Percentiles rank a stretch among this genome's conserved stretches.
Evolutionary conservation across 2,113 vertebrate species (phyloP).

Genomic region (Microtus ochrogaster): DNA sequence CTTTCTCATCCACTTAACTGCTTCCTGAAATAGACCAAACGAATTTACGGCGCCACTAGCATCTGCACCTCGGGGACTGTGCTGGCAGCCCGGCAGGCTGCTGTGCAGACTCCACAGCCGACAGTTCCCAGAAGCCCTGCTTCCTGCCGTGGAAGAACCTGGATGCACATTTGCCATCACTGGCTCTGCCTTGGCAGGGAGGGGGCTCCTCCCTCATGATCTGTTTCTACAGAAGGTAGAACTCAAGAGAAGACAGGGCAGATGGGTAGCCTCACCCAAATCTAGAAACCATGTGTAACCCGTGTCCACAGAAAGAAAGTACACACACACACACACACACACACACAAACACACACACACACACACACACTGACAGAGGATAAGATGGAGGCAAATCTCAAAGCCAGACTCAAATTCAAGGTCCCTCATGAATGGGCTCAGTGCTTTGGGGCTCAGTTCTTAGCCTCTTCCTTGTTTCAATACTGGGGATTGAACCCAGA

Average conservation of each 20-base stretch:
- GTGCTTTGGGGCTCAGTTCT: not conserved
- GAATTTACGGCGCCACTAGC: constrained; percentile 81
- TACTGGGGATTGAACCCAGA: not conserved
- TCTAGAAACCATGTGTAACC: not conserved
- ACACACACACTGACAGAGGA: not conserved
- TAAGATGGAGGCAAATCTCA: not conserved
- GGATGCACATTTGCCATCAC: not conserved
- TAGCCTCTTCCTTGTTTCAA: not conserved
- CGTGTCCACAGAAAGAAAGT: not conserved
- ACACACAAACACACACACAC: no score
- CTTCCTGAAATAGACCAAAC: constrained; percentile 85
- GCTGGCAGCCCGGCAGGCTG: not conserved
- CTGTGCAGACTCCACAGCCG: constrained; percentile 3
- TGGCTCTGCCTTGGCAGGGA: fast-evolving
- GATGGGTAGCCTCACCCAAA: not conserved
- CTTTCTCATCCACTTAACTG: constrained; percentile 75
- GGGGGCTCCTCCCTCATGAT: not conserved
- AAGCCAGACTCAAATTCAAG: not conserved
- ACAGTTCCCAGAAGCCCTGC: not conserved
- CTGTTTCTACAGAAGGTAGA: not conserved
- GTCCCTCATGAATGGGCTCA: not conserved
- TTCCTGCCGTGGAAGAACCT: not conserved
- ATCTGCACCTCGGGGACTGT: constrained; percentile 46
- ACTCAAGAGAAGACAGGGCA: not conserved
- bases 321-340: no score